Evolutionary conservation across 2,888 invertebrate species (phyloP), one percentile per base, ranked within the genome.

Genomic region (Patella pellucida): DNA sequence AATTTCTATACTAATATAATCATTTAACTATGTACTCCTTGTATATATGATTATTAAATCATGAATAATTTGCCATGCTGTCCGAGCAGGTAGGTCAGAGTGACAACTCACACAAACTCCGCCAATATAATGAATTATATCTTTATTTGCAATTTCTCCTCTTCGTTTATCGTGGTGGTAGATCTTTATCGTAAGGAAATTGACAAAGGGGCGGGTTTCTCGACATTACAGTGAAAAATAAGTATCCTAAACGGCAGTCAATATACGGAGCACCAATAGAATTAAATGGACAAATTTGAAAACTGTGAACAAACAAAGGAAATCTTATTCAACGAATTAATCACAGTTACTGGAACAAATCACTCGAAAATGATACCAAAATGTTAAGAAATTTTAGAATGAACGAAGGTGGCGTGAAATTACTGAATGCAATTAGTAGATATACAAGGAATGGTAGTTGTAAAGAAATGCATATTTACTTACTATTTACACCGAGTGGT

Each of bases 1-100:
- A 62, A 62, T 23, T 62, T 19, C 19, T 62, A 23, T 62, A 62
- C 23, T 62, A 62, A 62, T 62, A 62, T 62, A 62, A 62, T 62
- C 23, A 62, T 62, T 23, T 23, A 62, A 62, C 62, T 41, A 41
- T 41, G 41, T 41, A 41, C 41, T 41, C 41, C 41, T 41, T 41
- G 41, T 41, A 41, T 41, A 41, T 41, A 41, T 41, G 41, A 41
- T 41, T 41, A 41, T 41, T 41, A 41, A 41, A 41, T 19, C 19
- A 62, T 62, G 62, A 62, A 62, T 62, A 62, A 62, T 62, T 62
- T 62, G 62, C 23, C 23, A 62, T 62, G 62, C 19, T 62, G 23
- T 62, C 62, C 62, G 62, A 62, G 23, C 62, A 62, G 62, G 19
- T 62, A 62, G 62, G 62, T 62, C 62, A 62, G 19, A 23, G 19